Evolutionary conservation across 1,140 invertebrate species (phyloP), one percentile per base, ranked within the genome.

Genomic region (Drosophila sechellia): DNA sequence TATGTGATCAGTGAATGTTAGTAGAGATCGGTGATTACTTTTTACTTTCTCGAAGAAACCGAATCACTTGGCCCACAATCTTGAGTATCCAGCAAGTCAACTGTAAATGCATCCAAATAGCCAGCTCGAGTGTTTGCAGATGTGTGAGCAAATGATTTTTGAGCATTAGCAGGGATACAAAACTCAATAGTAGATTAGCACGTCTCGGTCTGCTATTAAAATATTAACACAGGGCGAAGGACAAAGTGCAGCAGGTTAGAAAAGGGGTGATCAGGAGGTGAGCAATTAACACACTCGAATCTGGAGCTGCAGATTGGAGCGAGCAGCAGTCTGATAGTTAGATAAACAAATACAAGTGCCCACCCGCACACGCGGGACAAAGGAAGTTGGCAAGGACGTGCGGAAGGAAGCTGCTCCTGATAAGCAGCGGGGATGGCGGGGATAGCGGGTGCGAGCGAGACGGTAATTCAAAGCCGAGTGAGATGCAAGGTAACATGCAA

Each of bases 231-330:
- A 52, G 54, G 39, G 45, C 46, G 40, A 20, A n/a, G 11, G 34
- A 31, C 31, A 31, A 10, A 31, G 31, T 31, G 31, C 31, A 10
- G 1, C 27, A 2, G 6, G 27, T 1, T 31, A 1, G 27, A 5
- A 5, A 27, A 0, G 11, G 65, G 15, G 11, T 1, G 2, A 13
- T 12, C 13, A 20, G n/a, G 4, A 50, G 45, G 17, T 46, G 60
- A 58, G 71, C 73, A 76, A 76, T 76, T 76, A 76, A 76, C 72
- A 75, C 73, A 75, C 73, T 76, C 71, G 73, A 76, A 43, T 74
- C 72, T 57, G 17, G 52, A 75, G 73, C 54, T 75, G 58, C 63
- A 31, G 31, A 31, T 31, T 31, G 31, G 31, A 31, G 73, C 61
- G 75, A 76, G 71, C 54, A 49, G 71, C 71, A 65, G 53, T 75